Base-by-base conservation (phyloP, 2,797 vertebrate species). In the Gobio occitaniae region DNA sequence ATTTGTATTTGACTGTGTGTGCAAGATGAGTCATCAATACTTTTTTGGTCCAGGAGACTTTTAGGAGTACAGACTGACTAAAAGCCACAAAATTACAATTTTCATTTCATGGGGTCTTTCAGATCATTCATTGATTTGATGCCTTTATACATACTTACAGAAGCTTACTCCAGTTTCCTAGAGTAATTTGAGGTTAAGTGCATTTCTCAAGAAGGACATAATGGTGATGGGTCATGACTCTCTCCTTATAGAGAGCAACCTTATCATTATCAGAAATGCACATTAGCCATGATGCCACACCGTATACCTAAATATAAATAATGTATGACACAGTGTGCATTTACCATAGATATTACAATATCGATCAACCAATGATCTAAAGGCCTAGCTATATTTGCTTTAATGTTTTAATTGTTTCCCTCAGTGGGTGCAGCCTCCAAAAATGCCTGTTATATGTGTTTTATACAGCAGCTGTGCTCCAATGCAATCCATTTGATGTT, bases 121-220 rank as follows among this genome's bases (percentile, higher is more conserved):
- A 36, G 11, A 50, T 50, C 11, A 74, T 47, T 50, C 8, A 65
- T n/a, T 75, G 19, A 65, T 83, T 75, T 63, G 11, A 65, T 21
- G n/a, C 41, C 36, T 44, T 71, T 54, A 81, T 81, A 38, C 21
- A 19, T 25, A 41, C 19, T 56, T 52, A 56, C 32, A 75, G 16
- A 74, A 74, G 47, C 76, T 21, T 36, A 36, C 50, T 76, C 74
- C 56, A 56, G 65, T 29, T 56, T 17, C 77, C 41, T 21, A 21
- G n/a, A 25, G 66, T 68, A 81, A 71, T 32, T 54, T 69, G 9
- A 38, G 68, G 36, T 70, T 81, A 56, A 70, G 19, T 80, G 66
- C 32, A 6, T 59, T 29, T 13, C 50, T 59, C 9, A 32, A 71
- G 52, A 47, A 71, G 68, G 50, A 13, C 36, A 71, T 50, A 59